phyloP scores from a whole-genome alignment of 1,140 invertebrate genomes.

The Agraylea sexmaculata region DNA sequence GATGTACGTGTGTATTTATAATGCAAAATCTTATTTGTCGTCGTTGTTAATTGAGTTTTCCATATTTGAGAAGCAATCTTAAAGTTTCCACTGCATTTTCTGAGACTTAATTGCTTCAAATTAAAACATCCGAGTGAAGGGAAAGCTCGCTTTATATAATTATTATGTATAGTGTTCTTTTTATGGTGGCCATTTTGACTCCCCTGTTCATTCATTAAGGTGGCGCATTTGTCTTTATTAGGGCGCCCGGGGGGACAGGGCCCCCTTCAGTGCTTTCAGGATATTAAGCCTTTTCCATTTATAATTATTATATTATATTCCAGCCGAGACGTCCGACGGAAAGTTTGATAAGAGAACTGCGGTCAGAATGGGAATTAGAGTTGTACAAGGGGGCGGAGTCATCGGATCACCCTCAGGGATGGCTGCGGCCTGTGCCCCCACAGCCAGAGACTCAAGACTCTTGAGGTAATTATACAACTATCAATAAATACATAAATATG shows the following conservation, averaged over 20 bases:
- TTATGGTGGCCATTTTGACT: no score
- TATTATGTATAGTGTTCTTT: no score
- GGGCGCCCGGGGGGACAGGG: no score
- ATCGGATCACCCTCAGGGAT: slow-evolving; percentile 9
- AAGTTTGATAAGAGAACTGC: slow-evolving; percentile 60
- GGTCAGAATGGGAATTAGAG: slow-evolving; percentile 73
- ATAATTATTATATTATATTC: slow-evolving; percentile 11
- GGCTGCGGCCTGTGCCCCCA: slow-evolving; percentile 20
- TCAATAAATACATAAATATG: slow-evolving; percentile 1
- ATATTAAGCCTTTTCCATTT: background rate
- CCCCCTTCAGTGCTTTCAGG: no score
- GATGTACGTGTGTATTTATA: background rate
- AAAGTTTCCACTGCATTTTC: no score
- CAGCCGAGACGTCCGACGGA: slow-evolving; percentile 64
- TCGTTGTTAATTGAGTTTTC: no score
- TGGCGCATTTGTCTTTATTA: no score
- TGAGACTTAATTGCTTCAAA: no score
- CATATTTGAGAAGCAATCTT: no score
- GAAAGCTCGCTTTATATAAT: no score
- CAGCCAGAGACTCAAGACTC: slow-evolving; percentile 19
- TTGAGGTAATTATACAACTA: slow-evolving; percentile 13
- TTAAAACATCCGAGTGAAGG: no score
- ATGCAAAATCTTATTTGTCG: background rate
- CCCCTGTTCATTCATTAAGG: no score
- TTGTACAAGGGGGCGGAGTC: slow-evolving; percentile 44